Base-by-base conservation (phyloP, 1,140 invertebrate species). In the Zophobas morio region DNA sequence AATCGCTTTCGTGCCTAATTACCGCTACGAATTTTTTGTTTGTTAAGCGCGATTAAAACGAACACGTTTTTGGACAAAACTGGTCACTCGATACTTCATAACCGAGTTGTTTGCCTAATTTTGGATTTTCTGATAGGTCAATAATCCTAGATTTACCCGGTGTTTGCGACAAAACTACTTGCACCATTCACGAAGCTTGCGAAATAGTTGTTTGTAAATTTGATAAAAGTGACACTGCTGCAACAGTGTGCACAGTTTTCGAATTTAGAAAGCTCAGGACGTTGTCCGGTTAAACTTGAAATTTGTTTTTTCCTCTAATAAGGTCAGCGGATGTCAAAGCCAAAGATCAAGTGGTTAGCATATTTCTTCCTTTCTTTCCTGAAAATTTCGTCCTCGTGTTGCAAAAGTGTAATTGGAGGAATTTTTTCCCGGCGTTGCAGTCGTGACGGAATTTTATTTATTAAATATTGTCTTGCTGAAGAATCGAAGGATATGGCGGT, bases 401-500 rank as follows among this genome's bases (percentile, higher is more conserved):
- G 20, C 20, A 20, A 20, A 20, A 20, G 20, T 20, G 20, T 20
- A 20, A 20, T 20, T 20, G 20, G 20, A 46, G 49, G 49, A 51
- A 51, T 51, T 51, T 51, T 56, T 3, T 35, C 3, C 34, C 20
- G 3, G 3, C 3, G 3, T 46, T 46, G 42, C 6, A 46, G 35
- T 42, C 60, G 60, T 66, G 60, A 4, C 1, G 60, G 60, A 66
- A 66, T 66, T 20, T 20, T 20, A 20, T 20, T 63, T 34, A 6
- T 37, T 35, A 40, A 39, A 6, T 33, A 20, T 33, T 63, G 57
- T 63, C 57, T 40, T 39, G n/a, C 6, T 3, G 49, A 51, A 66
- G 60, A 42, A 46, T 66, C 37, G 60, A 66, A 66, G 60, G 60
- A 66, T 66, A 42, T 66, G 8, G 49, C 42, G 3, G 20, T 8